A percentile compares a stretch with the other conserved stretches of the same genome.
phyloP scores from a whole-genome alignment of 2,797 vertebrate species.

The Chromobotia macracanthus region DNA sequence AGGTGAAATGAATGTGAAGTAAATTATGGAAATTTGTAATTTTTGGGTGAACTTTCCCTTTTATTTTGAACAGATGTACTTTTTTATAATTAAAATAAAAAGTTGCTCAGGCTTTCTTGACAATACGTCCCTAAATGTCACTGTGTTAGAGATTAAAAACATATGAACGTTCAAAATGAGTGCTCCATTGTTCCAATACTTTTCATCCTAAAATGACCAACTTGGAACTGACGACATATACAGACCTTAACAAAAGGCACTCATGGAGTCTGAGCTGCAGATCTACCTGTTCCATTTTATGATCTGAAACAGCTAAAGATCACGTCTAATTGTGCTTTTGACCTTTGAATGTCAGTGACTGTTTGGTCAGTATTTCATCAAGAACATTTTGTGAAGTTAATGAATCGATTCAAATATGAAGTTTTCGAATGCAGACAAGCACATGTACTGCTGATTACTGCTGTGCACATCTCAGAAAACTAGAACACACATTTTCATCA shows the following conservation, averaged over 20 bases:
- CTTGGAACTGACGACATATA: neutral
- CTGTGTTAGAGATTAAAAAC: no score
- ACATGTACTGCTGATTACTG: conserved; percentile 31
- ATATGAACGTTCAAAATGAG: no score
- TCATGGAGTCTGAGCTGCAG: neutral
- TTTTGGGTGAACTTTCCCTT: no score
- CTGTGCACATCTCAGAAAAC: conserved; percentile 37
- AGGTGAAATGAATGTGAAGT: no score
- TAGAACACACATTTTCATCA: conserved; percentile 50
- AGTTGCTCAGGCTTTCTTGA: no score
- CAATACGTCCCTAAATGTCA: no score
- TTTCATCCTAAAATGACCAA: no score
- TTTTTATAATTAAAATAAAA: no score
- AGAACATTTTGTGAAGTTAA: neutral
- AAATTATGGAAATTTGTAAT: no score
- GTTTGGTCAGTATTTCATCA: neutral
- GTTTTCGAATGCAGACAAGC: neutral
- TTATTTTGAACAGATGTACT: no score
- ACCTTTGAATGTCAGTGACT: neutral
- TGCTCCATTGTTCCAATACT: no score
- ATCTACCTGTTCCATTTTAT: conserved; percentile 14
- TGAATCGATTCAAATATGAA: neutral
- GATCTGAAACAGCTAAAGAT: conserved; percentile 6
- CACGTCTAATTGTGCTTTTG: conserved; percentile 20
- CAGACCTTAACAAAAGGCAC: neutral